phyloP scores from a whole-genome alignment of 2,113 vertebrate genomes.

The Hemichromis elongatus region DNA sequence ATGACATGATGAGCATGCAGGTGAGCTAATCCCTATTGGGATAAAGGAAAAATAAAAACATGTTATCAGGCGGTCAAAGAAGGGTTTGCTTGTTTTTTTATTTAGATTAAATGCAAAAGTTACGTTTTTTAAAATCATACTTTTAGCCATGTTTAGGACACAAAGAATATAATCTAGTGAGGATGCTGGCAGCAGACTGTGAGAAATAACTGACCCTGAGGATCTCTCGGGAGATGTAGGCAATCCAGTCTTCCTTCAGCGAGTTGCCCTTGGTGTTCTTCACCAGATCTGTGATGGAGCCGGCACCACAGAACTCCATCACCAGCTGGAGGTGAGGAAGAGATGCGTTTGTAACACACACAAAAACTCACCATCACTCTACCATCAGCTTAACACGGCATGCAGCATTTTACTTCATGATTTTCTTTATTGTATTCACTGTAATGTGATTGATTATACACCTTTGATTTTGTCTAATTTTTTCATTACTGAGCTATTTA shows the following conservation, averaged over 20 bases:
- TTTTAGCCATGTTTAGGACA: neutral
- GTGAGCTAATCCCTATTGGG: slow-evolving; percentile 87
- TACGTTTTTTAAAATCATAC: neutral
- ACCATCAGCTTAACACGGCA: neutral
- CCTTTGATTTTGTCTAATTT: neutral
- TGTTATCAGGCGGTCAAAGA: neutral
- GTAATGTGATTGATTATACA: neutral
- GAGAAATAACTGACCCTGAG: slow-evolving; percentile 70
- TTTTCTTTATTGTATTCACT: neutral
- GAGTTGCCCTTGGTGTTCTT: slow-evolving; percentile 98
- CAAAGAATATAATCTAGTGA: neutral
- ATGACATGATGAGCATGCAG: slow-evolving; percentile 97
- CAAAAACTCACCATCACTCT: neutral
- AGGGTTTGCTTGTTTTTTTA: neutral
- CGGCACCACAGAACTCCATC: slow-evolving; percentile 98
- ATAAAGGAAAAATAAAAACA: neutral
- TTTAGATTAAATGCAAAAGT: neutral
- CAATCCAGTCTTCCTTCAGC: slow-evolving; percentile 98
- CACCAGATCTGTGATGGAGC: slow-evolving; percentile 97
- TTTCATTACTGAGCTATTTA: neutral
- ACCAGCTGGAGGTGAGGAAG: slow-evolving; percentile 79
- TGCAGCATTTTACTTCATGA: neutral
- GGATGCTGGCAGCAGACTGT: neutral
- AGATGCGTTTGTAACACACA: neutral
- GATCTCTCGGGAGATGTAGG: slow-evolving; percentile 97